Conservation (phyloP, 2,113 vertebrate genomes). For the Poeciliopsis occidentalis region DNA sequence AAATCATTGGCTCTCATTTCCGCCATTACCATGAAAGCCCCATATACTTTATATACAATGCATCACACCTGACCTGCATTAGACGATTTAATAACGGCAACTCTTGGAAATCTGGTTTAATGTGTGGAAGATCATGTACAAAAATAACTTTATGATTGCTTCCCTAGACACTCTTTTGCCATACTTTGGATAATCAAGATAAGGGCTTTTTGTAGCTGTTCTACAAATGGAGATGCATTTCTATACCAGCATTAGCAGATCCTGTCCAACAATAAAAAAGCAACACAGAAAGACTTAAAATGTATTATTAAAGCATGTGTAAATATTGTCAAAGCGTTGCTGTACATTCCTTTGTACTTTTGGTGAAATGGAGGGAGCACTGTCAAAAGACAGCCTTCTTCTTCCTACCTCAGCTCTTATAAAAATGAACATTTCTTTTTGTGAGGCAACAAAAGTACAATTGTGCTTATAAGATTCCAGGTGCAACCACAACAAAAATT, state of each 20-base stretch:
- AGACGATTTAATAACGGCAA: not conserved
- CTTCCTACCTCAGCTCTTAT: not conserved
- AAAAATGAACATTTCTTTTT: slow-evolving; percentile 4
- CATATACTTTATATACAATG: not conserved
- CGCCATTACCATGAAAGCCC: not conserved
- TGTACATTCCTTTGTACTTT: not conserved
- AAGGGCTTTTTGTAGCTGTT: not conserved
- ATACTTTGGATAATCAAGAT: not conserved
- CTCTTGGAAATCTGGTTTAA: no score
- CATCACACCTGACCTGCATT: not conserved
- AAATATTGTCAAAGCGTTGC: not conserved
- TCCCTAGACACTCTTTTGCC: not conserved
- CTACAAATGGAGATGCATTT: not conserved
- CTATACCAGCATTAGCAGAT: no score
- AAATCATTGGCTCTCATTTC: not conserved
- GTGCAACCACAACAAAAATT: not conserved
- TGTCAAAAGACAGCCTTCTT: not conserved
- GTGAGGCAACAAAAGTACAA: not conserved
- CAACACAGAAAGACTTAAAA: not conserved
- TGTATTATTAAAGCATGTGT: not conserved
- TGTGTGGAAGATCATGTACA: not conserved
- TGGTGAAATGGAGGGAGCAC: not conserved
- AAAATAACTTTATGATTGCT: not conserved
- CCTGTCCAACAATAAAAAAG: not conserved
- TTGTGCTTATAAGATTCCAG: slow-evolving; percentile 4